Evolutionary conservation across 1,140 invertebrate genomes (phyloP).

Genomic region (Drosophila hydei): DNA sequence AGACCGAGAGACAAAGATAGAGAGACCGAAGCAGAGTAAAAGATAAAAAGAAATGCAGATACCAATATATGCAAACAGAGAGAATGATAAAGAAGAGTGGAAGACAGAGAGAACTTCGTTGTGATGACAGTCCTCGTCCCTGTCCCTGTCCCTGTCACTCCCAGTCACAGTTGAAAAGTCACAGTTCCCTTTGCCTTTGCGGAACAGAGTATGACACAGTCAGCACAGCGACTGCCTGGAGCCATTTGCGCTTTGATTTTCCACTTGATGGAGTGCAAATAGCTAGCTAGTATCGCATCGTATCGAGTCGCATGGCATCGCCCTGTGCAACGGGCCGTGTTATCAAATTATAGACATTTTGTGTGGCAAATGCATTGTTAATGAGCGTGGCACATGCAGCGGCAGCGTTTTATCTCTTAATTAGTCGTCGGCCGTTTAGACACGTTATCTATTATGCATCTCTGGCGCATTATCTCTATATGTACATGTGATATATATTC

Average conservation of each 20-base stretch:
- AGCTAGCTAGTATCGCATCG: slow-evolving; percentile 18
- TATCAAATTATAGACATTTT: slow-evolving; percentile 76
- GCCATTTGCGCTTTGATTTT: slow-evolving; percentile 74
- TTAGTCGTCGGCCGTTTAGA: slow-evolving; percentile 49
- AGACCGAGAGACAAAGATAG: not conserved
- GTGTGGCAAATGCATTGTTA: slow-evolving; percentile 65
- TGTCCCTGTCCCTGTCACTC: no score
- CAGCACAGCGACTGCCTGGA: not conserved
- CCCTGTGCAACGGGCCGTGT: slow-evolving; percentile 59
- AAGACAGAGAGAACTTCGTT: not conserved
- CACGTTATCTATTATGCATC: not conserved
- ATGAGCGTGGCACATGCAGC: slow-evolving; percentile 40
- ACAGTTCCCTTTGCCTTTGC: not conserved
- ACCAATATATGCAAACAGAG: no score
- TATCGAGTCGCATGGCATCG: not conserved
- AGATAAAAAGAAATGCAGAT: no score
- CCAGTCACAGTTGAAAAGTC: no score
- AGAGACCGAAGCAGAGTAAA: no score
- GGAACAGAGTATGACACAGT: not conserved
- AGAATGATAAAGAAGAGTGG: no score
- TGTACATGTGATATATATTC: not conserved
- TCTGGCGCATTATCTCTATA: slow-evolving; percentile 6
- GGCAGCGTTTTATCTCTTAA: slow-evolving; percentile 48
- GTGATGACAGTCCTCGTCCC: no score
- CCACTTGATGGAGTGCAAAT: slow-evolving; percentile 81